Conservation (phyloP, 2,888 invertebrate genomes). For the Conomelus anceps region DNA sequence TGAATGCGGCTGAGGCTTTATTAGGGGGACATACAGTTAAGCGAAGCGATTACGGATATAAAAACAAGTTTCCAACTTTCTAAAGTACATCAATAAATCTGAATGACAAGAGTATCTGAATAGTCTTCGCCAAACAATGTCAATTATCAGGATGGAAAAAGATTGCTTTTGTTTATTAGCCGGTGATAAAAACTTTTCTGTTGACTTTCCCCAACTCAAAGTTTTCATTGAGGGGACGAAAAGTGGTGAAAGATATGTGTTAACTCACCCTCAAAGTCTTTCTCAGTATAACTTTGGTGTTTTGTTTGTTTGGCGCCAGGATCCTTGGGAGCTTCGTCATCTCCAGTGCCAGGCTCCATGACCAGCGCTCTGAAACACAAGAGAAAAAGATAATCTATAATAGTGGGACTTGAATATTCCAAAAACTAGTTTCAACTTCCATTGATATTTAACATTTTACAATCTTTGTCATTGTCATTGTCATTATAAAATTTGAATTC, state of each 20-base stretch:
- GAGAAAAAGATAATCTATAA: not conserved
- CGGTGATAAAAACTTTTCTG: not conserved
- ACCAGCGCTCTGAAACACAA: constrained; percentile 18
- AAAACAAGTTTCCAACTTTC: too few species aligned
- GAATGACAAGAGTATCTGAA: not conserved
- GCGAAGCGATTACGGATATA: too few species aligned
- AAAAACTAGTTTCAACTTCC: too few species aligned
- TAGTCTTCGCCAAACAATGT: not conserved
- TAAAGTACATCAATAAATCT: not conserved
- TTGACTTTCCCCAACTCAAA: not conserved
- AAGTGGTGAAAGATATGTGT: not conserved
- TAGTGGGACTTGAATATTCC: not conserved
- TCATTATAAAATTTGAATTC: too few species aligned
- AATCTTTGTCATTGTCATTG: too few species aligned
- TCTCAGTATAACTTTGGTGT: constrained; percentile 74
- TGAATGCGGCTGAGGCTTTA: too few species aligned
- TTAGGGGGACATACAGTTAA: too few species aligned
- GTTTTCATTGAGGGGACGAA: not conserved
- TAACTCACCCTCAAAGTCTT: constrained; percentile 76
- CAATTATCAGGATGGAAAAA: not conserved
- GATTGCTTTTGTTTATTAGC: not conserved
- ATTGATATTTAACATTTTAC: too few species aligned
- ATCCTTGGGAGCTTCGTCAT: constrained; percentile 80
- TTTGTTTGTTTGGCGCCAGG: constrained; percentile 72
- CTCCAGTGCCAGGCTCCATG: constrained; percentile 48